Conservation (phyloP, 2,113 vertebrate genomes). For the Epinephelus lanceolatus region DNA sequence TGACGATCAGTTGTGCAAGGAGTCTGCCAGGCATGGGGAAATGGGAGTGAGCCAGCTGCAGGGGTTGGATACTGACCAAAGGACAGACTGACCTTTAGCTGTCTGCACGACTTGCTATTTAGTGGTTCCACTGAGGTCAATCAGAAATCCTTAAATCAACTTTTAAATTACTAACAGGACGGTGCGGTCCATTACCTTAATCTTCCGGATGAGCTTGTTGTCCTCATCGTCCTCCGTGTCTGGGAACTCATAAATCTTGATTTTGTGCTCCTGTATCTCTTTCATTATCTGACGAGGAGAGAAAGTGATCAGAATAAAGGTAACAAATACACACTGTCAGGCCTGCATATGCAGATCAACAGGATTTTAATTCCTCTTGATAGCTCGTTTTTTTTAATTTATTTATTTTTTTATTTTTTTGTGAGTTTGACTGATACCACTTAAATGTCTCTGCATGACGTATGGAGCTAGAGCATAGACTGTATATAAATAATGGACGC, state of each 20-base stretch:
- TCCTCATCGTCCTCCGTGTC: slow-evolving; percentile 86
- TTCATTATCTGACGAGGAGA: slow-evolving; percentile 83
- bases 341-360: neutral
- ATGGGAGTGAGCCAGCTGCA: neutral
- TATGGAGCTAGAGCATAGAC: neutral
- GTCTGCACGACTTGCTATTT: neutral
- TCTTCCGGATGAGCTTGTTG: slow-evolving; percentile 86
- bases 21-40: neutral
- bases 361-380: neutral
- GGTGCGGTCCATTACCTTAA: slow-evolving; percentile 78
- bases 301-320: neutral
- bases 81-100: neutral
- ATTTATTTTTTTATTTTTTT: too few relatives aligned
- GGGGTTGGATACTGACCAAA: slow-evolving; percentile 1
- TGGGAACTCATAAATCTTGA: slow-evolving; percentile 88
- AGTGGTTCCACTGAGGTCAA: neutral
- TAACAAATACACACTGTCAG: neutral
- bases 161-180: neutral
- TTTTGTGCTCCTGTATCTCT: slow-evolving; percentile 88
- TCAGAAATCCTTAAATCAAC: neutral
- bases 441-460: too few relatives aligned
- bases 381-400: neutral
- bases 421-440: neutral
- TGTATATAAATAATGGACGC: too few relatives aligned
- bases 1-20: neutral